Evolutionary conservation across 2,888 invertebrate genomes (phyloP).

Genomic region (Acrobasis suavella): DNA sequence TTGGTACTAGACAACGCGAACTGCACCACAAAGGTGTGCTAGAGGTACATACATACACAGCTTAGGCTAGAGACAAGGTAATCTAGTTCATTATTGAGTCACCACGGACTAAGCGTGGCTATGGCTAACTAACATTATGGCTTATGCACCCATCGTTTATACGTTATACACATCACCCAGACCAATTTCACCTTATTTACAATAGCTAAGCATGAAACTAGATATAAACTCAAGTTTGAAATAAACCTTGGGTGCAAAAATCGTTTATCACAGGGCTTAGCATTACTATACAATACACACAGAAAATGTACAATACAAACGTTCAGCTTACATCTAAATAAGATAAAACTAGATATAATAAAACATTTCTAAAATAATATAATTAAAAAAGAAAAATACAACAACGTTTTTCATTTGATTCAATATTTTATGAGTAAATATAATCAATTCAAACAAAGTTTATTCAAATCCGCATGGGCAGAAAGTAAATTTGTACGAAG

Average conservation of each 20-base stretch:
- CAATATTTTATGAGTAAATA: conserved; percentile 1
- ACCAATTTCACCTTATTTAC: conserved; percentile 33
- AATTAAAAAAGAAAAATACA: conserved; percentile 3
- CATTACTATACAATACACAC: conserved; percentile 55
- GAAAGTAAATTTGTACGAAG: neutral
- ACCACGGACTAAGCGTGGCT: conserved; percentile 46
- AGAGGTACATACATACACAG: conserved; percentile 44
- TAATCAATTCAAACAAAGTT: neutral
- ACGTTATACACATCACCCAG: conserved; percentile 40
- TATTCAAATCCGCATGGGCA: neutral
- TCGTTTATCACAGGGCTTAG: conserved; percentile 66
- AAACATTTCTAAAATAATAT: neutral
- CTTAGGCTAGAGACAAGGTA: conserved; percentile 25
- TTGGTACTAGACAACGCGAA: conserved; percentile 69
- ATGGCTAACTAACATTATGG: conserved; percentile 65
- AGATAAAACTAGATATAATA: neutral
- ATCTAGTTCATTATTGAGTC: conserved; percentile 41
- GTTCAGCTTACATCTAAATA: conserved; percentile 39
- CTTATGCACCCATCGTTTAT: conserved; percentile 55
- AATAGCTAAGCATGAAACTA: conserved; percentile 29
- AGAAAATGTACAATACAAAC: conserved; percentile 50
- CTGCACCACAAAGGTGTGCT: conserved; percentile 46
- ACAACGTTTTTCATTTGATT: neutral
- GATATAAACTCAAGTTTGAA: neutral
- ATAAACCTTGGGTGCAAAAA: conserved; percentile 57